Evolutionary conservation across 2,113 vertebrate species (phyloP).

Genomic region (Eubucco bourcierii): DNA sequence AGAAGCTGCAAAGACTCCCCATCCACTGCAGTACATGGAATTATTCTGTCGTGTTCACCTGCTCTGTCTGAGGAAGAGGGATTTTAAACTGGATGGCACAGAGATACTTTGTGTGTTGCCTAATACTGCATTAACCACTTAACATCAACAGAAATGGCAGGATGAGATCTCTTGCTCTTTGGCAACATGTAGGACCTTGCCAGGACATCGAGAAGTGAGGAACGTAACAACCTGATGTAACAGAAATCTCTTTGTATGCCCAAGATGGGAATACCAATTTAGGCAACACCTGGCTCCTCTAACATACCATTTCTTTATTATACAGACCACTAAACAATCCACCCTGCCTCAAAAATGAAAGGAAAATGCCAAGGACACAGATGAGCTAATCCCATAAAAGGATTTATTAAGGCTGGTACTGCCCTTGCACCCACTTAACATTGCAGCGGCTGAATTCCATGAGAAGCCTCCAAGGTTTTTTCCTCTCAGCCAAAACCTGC

Average conservation of each 20-base stretch:
- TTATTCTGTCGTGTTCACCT: neutral
- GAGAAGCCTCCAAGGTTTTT: neutral
- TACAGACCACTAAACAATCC: neutral
- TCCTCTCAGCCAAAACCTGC: neutral
- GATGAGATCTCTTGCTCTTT: neutral
- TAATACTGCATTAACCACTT: neutral
- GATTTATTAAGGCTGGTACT: neutral
- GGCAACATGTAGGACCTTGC: neutral
- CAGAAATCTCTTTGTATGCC: neutral
- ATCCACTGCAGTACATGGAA: neutral
- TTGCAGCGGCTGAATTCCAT: neutral
- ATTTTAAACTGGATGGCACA: neutral
- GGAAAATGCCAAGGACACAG: neutral
- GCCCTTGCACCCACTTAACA: neutral
- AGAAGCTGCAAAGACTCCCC: accelerated
- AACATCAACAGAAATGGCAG: neutral
- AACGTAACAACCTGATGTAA: accelerated
- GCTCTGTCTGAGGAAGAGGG: neutral
- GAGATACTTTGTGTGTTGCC: neutral
- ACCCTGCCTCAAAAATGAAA: neutral
- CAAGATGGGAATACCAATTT: neutral
- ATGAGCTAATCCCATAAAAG: neutral
- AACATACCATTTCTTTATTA: neutral
- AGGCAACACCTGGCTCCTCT: neutral
- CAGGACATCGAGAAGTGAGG: neutral